Percentiles rank a stretch among this genome's conserved stretches.
Evolutionary conservation across 2,797 vertebrate genomes (phyloP).

Genomic region (Telmatherina bonti): DNA sequence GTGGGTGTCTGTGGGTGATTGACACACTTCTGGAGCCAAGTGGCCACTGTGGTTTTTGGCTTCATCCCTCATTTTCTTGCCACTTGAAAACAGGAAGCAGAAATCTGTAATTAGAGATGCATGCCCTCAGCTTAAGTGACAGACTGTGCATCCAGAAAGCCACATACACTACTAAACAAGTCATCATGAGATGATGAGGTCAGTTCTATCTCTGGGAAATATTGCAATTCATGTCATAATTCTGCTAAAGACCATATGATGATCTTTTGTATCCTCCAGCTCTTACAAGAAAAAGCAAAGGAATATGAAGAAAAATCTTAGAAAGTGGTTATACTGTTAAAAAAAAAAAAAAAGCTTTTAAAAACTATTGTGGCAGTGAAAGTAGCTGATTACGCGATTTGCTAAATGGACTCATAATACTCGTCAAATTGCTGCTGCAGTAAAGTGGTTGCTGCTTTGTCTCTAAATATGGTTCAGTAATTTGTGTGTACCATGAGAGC

Average conservation of each 20-base stretch:
- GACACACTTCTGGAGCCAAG: background rate
- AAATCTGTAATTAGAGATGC: background rate
- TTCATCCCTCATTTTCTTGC: background rate
- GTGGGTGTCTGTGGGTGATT: background rate
- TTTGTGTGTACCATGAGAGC: constrained; percentile 53
- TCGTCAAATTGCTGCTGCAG: constrained; percentile 34
- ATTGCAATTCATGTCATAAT: background rate
- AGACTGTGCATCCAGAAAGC: background rate
- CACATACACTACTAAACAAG: background rate
- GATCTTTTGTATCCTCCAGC: background rate
- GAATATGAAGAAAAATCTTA: background rate
- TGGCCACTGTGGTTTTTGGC: background rate
- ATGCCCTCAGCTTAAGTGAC: background rate
- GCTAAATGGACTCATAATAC: constrained; percentile 24
- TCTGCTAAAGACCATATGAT: background rate
- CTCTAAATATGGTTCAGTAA: constrained; percentile 41
- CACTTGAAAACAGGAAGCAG: background rate
- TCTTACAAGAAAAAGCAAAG: background rate
- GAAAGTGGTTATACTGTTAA: background rate
- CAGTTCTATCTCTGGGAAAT: background rate
- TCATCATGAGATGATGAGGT: background rate
- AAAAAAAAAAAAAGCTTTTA: background rate
- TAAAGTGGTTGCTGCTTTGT: constrained; percentile 35
- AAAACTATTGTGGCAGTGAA: background rate
- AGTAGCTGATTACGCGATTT: constrained; percentile 18